phyloP scores from a whole-genome alignment of 2,113 vertebrate species.

The Bos indicus region DNA sequence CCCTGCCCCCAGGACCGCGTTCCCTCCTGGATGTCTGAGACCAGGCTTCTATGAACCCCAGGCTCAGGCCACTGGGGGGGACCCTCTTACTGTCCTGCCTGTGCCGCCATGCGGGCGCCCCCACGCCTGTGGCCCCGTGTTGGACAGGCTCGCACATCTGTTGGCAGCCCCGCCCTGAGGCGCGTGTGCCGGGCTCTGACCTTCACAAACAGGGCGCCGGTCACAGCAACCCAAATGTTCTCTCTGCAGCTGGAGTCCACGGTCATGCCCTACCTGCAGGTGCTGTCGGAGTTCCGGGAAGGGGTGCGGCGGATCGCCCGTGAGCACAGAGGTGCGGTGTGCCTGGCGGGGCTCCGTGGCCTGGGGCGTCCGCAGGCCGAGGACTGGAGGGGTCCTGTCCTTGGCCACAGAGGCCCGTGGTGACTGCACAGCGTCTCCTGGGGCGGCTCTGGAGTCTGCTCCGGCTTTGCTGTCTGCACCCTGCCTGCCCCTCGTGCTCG shows the following conservation, averaged over 20 bases:
- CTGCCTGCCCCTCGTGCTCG: background rate
- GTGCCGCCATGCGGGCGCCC: fast-evolving
- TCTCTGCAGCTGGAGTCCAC: constrained; percentile 88
- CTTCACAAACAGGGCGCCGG: fast-evolving
- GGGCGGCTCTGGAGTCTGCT: background rate
- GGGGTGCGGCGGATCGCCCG: constrained; percentile 90
- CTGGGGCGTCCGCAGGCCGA: background rate
- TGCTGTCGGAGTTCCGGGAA: constrained; percentile 94
- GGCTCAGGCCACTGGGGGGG: background rate
- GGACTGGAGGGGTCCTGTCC: background rate
- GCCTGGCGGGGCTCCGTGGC: background rate
- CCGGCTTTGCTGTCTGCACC: background rate
- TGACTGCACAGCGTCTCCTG: background rate
- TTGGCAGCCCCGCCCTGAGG: fast-evolving
- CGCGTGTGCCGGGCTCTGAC: fast-evolving
- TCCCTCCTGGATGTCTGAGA: background rate
- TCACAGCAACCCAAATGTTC: background rate
- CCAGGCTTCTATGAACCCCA: fast-evolving
- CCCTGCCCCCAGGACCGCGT: fast-evolving
- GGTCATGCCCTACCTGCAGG: constrained; percentile 93
- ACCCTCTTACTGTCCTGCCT: fast-evolving
- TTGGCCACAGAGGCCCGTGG: background rate
- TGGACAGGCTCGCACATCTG: fast-evolving
- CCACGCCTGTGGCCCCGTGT: fast-evolving
- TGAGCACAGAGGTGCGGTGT: constrained; percentile 88